Evolutionary conservation across 2,797 vertebrate genomes (phyloP).

Genomic region (Natrix natrix): DNA sequence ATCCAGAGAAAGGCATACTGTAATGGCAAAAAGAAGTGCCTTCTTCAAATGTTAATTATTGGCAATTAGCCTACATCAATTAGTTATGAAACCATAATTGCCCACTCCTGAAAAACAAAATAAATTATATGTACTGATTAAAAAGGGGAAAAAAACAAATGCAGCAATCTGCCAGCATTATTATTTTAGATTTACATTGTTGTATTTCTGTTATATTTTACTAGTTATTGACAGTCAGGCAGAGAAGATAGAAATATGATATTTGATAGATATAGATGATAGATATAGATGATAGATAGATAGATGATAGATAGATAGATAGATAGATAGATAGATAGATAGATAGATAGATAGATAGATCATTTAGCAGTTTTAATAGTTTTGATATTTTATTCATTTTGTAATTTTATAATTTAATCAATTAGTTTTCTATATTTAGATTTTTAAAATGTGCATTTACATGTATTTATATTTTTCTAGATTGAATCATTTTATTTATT

Average conservation of each 20-base stretch:
- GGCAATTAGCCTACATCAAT: constrained; percentile 69
- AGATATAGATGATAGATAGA: neutral
- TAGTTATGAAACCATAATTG: constrained; percentile 67
- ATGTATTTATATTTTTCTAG: neutral
- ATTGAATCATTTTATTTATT: neutral
- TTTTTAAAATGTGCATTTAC: neutral
- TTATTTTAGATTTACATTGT: neutral
- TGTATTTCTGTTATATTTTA: neutral
- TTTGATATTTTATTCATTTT: neutral
- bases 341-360: neutral
- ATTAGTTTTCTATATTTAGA: neutral
- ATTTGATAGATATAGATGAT: neutral
- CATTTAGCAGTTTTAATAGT: neutral
- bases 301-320: neutral
- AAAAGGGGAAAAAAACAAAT: constrained; percentile 47
- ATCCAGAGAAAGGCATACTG: constrained; percentile 38
- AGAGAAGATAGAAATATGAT: neutral
- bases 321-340: neutral
- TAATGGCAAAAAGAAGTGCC: constrained; percentile 59
- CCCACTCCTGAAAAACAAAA: constrained; percentile 65
- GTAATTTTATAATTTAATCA: neutral
- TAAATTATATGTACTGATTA: constrained; percentile 60
- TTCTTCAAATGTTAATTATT: constrained; percentile 70
- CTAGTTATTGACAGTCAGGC: neutral
- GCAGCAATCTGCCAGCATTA: neutral